Base-by-base conservation (phyloP, 2,888 invertebrate genomes). In the Rhagophthalmus giganteus region DNA sequence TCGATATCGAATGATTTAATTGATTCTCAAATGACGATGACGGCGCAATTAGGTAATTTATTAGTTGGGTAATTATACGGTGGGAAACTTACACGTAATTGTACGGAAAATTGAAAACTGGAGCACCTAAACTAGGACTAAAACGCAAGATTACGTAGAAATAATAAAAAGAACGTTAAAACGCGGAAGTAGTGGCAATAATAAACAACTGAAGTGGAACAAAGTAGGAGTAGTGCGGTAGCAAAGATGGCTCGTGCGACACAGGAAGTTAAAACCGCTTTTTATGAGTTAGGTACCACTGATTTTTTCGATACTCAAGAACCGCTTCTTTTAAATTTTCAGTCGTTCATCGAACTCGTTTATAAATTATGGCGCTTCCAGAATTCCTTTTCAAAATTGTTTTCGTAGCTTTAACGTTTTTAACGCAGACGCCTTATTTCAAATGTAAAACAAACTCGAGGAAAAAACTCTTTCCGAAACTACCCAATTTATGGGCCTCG, bases 201-300 rank as follows among this genome's bases (percentile, higher is more conserved):
- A 32, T 32, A 41, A 41, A 10, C 31, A 8, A 37, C 37, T 20
- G 16, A 42, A 50, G 38, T 44, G 25, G 31, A 47, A 26, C 30
- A 47, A 39, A 11, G 46, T 51, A 51, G 55, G 51, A 32, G 40
- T 32, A 50, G 31, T 14, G 31, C 41, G 32, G 52, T 51, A 54
- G 49, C 25, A 11, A 40, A 49, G 42, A 54, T 54, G 49, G 49
- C 54, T 39, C 54, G 54, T 54, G 54, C 54, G 27, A 20, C 39
- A 45, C 45, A 49, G 54, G 54, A 54, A 54, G 31, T 54, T 25
- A 10, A 24, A 39, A 12, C 47, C 9, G 33, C 44, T 54, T 54
- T 49, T 54, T 54, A 25, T 38, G 11, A 16, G 15, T 39, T 15
- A n/a, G n/a, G n/a, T n/a, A n/a, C n/a, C n/a, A n/a, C n/a, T n/a